Percentiles rank a stretch among this genome's conserved stretches.
phyloP scores from a whole-genome alignment of 1,140 invertebrate species.

The Pantala flavescens region DNA sequence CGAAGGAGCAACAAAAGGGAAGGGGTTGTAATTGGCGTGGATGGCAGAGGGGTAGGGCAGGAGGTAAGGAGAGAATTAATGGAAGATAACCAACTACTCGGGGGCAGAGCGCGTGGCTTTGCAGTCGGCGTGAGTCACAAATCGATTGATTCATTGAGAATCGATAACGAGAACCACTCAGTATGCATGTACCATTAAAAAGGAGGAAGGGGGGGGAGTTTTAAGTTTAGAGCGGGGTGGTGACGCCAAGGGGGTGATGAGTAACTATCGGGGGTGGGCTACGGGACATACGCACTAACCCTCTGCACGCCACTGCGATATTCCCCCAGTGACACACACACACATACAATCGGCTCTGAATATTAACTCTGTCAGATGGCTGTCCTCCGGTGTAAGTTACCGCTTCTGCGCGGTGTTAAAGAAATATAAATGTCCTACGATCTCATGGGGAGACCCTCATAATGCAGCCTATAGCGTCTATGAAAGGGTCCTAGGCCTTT shows the following conservation, averaged over 20 bases:
- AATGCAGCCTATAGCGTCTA: no score
- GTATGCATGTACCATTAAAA: slow-evolving; percentile 6
- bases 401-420: no score
- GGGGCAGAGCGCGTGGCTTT: not conserved
- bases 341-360: no score
- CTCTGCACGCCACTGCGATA: no score
- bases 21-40: not conserved
- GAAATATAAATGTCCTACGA: no score
- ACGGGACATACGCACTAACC: not conserved
- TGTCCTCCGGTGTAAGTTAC: no score
- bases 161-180: slow-evolving; percentile 1
- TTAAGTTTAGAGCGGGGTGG: not conserved
- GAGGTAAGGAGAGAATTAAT: slow-evolving; percentile 6
- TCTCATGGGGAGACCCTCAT: no score
- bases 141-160: slow-evolving; percentile 6
- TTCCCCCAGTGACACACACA: no score
- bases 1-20: not conserved
- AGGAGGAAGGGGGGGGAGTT: slow-evolving; percentile 1
- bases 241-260: not conserved
- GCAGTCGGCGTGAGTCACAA: slow-evolving; percentile 6
- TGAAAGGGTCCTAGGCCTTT: no score
- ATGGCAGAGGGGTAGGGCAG: not conserved
- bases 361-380: no score
- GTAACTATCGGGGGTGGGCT: not conserved
- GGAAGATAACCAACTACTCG: not conserved